A percentile compares a stretch with the other conserved stretches of the same genome.
phyloP scores from a whole-genome alignment of 2,888 invertebrate species.

The Chirona hameri region DNA sequence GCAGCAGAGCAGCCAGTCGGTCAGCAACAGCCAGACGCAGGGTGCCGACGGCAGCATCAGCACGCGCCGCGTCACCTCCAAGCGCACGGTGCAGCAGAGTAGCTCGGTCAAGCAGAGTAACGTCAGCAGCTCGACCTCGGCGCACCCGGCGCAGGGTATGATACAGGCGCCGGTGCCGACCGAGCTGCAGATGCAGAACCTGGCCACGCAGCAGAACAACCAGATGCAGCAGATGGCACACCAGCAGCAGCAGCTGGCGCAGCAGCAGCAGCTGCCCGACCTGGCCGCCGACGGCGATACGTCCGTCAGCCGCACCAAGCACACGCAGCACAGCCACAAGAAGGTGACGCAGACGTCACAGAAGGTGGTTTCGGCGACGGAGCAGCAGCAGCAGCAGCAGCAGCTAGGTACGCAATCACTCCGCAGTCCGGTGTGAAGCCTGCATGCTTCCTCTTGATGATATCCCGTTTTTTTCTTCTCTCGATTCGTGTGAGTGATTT shows the following conservation, averaged over 20 bases:
- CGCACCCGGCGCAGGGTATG: not conserved
- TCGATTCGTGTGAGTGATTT: too few species aligned
- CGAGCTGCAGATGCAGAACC: not conserved
- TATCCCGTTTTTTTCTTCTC: too few species aligned
- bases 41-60: not conserved
- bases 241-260: not conserved
- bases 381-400: not conserved
- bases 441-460: too few species aligned
- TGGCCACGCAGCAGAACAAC: not conserved
- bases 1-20: not conserved
- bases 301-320: not conserved
- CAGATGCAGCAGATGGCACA: not conserved
- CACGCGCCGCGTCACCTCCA: not conserved
- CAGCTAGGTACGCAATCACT: constrained; percentile 10
- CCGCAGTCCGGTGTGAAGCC: not conserved
- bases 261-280: constrained; percentile 1
- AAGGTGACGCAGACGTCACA: not conserved
- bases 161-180: not conserved
- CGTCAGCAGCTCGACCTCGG: not conserved
- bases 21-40: not conserved
- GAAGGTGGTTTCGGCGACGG: not conserved
- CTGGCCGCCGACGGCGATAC: not conserved
- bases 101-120: not conserved
- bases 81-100: not conserved
- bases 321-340: not conserved